Evolutionary conservation across 2,113 vertebrate genomes (phyloP), one percentile per base, ranked within the genome.

Genomic region (Cephalopholis sonnerati): DNA sequence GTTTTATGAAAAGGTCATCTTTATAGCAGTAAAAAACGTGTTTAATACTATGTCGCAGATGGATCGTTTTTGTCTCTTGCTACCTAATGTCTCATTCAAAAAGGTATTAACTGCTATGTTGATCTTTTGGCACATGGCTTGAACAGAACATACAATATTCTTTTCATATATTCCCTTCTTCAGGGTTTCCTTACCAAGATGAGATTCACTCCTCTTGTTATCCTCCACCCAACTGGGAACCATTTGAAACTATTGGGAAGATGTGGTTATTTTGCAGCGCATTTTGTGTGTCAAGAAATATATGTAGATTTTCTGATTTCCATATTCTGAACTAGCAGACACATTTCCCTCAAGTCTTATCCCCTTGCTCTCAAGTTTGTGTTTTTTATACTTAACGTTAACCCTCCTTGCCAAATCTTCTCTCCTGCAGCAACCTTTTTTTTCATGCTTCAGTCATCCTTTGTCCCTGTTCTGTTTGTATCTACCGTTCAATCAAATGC

Each of bases 201-300:
- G 41, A 44, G 8, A 44, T 44, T 44, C 41, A 44, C 41, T 12
- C 41, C 41, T 10, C 11, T 44, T 44, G 41, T 44, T 44, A 44
- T 44, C 41, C 8, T 44, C 41, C 2, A 12, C 41, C 41, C 41
- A 9, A 44, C 11, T 44, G 8, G 41, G 41, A 44, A 44, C 41
- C 41, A 44, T 12, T 44, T 12, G 41, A 9, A 44, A 44, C 41
- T 12, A 10, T 44, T 66, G 17, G 32, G 57, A 51, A 54, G 22
- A 62, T 53, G 16, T 46, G 20, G 27, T 82, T 78, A 32, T 79
- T 46, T 79, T 78, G 16, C 46, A 32, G 39, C 41, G 50, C 66
- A 32, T 46, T 77, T 20, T 39, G 48, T 78, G 39, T 63, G 41
- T 44, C 24, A 53, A 16, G 10, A 25, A 41, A 15, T 18, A 64